Evolutionary conservation across 1,140 invertebrate species (phyloP).

Genomic region (Galendromus occidentalis): DNA sequence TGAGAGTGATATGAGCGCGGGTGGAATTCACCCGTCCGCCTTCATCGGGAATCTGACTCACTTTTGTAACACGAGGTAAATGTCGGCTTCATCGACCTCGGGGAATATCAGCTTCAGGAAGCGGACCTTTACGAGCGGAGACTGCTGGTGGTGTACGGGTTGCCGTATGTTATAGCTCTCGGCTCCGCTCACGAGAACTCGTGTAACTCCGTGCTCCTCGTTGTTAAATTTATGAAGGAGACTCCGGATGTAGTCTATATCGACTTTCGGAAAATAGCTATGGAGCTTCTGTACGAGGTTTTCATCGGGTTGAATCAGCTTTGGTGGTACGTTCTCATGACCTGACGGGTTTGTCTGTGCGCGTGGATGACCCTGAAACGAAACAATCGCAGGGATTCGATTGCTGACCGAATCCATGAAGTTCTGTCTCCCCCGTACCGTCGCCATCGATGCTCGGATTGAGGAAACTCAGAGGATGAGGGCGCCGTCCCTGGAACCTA

Average conservation of each 20-base stretch:
- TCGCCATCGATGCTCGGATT: too few species aligned
- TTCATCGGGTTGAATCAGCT: slow-evolving; percentile 20
- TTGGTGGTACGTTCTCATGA: slow-evolving; percentile 17
- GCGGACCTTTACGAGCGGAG: slow-evolving; percentile 76
- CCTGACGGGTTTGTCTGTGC: slow-evolving; percentile 17
- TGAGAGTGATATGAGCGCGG: background rate
- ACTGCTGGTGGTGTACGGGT: slow-evolving; percentile 40
- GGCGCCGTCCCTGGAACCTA: background rate
- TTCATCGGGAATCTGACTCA: background rate
- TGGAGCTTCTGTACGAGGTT: slow-evolving; percentile 20
- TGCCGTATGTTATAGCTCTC: slow-evolving; percentile 16
- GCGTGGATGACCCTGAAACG: slow-evolving; percentile 17
- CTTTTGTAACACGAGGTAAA: slow-evolving; percentile 49
- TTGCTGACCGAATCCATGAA: too few species aligned
- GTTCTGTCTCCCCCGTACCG: too few species aligned
- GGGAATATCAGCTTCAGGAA: slow-evolving; percentile 76
- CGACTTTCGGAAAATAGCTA: slow-evolving; percentile 20
- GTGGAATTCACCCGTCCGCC: background rate
- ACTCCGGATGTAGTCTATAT: slow-evolving; percentile 19
- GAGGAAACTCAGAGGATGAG: too few species aligned
- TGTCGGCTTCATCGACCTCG: slow-evolving; percentile 67
- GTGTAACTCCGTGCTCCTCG: slow-evolving; percentile 22
- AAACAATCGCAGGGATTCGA: background rate
- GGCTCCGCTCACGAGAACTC: slow-evolving; percentile 16
- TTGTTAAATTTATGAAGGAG: slow-evolving; percentile 20